Base-by-base conservation (phyloP, 1,140 invertebrate species). In the Sweltsa coloradensis region DNA sequence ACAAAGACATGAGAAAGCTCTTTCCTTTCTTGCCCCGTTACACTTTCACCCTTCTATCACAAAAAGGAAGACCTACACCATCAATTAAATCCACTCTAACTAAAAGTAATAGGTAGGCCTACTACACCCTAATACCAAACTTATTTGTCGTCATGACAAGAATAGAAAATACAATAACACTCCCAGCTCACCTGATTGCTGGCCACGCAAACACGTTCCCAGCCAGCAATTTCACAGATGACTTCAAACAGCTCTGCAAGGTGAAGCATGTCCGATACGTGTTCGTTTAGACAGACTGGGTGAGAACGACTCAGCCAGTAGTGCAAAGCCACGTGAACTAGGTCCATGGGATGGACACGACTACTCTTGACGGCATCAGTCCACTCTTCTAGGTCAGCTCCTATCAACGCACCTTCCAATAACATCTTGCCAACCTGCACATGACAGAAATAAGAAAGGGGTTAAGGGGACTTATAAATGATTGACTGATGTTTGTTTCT, bases 281-380 rank as follows among this genome's bases (percentile, higher is more conserved):
- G 29, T 9, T 31, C 14, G n/a, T n/a, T n/a, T n/a, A n/a, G n/a
- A n/a, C n/a, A n/a, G n/a, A n/a, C n/a, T 31, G 29, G 29, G n/a
- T 31, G 56, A 24, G 63, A 60, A 47, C 67, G 70, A 44, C 75
- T 70, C 48, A 79, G 72, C 73, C 83, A 78, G 62, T 77, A 83
- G 34, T 70, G 63, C 22, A 85, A 67, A n/a, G 77, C 61, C 24
- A 83, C 65, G 56, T 74, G 67, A 47, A 85, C 72, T 13, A 85
- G 61, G 49, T 75, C 72, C 44, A 65, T 63, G 9, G 75, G 66
- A 29, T 71, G 57, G 47, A 84, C 71, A 39, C 65, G 60, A 58
- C 75, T 75, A 27, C 65, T 57, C 49, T 65, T 63, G 5, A 74
- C 67, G 52, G 68, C 66, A 26, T 68, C 58, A 34, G 62, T 67